Percentiles rank a stretch among this genome's conserved stretches.
These are phyloP conservation scores for Percopsis omiscomaycus DNA, from an alignment of 2,797 vertebrate species.

Conservation along the genomic window DNA sequence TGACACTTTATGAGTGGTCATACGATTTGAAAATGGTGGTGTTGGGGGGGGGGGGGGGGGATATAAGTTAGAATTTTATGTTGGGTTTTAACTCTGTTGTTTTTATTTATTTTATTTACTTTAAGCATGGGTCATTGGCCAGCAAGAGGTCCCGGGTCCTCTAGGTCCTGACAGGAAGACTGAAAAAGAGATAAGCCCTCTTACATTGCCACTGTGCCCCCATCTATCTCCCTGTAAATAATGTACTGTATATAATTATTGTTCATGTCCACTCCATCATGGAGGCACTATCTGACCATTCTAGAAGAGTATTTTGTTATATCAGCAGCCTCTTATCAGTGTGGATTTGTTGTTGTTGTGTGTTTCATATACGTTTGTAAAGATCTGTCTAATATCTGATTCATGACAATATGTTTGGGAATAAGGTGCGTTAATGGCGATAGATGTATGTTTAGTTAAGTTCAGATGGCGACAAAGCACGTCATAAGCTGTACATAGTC, in stretches of 20 bases:
- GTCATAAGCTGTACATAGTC: conserved; percentile 62
- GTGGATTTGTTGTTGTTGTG: conserved; percentile 16
- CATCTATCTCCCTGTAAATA: conserved; percentile 66
- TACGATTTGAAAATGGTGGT: no score
- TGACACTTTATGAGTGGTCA: no score
- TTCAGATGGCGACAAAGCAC: conserved; percentile 24
- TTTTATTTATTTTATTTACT: conserved; percentile 29
- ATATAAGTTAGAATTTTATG: not conserved
- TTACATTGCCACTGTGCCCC: conserved; percentile 61
- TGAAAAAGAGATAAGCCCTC: conserved; percentile 17
- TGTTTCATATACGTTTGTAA: conserved; percentile 34
- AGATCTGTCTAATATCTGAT: conserved; percentile 13
- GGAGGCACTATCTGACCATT: conserved; percentile 38
- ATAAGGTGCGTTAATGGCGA: conserved; percentile 26
- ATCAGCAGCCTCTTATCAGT: conserved; percentile 34
- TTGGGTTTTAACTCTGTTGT: conserved; percentile 2
- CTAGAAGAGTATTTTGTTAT: conserved; percentile 28
- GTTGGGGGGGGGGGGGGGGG: no score
- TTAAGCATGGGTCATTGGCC: conserved; percentile 89
- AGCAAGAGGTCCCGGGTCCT: conserved; percentile 91
- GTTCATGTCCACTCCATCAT: conserved; percentile 47
- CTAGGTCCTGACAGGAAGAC: conserved; percentile 64
- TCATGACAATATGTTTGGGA: not conserved
- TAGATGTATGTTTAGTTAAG: conserved; percentile 46
- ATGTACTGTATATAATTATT: conserved; percentile 69